These are phyloP conservation scores for Capricornis sumatraensis DNA, from an alignment of 2,113 vertebrate genomes.

Conservation along the genomic window DNA sequence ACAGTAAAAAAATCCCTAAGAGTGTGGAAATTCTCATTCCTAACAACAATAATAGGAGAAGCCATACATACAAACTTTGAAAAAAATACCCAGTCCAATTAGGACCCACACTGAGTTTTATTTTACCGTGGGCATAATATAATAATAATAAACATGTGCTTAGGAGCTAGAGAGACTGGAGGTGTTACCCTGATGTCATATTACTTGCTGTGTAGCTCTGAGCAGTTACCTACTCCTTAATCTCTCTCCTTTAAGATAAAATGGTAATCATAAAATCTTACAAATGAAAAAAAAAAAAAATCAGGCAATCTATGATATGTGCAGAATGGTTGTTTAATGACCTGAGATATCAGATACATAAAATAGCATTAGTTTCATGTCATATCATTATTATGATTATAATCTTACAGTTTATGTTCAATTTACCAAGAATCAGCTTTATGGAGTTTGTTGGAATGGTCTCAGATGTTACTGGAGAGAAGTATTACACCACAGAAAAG, in stretches of 20 bases:
- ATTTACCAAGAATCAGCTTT: neutral
- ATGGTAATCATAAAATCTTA: neutral
- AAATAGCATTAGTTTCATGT: neutral
- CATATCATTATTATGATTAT: neutral
- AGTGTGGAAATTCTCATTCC: neutral
- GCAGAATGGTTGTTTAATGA: neutral
- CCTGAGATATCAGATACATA: neutral
- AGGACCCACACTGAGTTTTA: neutral
- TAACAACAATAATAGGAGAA: neutral
- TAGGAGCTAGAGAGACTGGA: neutral
- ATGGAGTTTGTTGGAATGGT: neutral
- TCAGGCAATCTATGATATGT: neutral
- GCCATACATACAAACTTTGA: neutral
- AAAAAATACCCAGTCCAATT: neutral
- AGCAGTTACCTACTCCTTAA: neutral
- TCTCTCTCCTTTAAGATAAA: neutral
- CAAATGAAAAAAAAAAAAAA: conserved; percentile 4
- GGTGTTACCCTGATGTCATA: neutral
- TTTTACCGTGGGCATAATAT: neutral
- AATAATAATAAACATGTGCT: neutral
- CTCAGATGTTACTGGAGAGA: neutral
- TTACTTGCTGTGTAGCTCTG: neutral
- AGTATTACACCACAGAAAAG: neutral
- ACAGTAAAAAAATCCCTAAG: neutral
- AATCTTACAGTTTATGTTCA: neutral